phyloP scores from a whole-genome alignment of 2,797 vertebrate species.

The Argentina silus region DNA sequence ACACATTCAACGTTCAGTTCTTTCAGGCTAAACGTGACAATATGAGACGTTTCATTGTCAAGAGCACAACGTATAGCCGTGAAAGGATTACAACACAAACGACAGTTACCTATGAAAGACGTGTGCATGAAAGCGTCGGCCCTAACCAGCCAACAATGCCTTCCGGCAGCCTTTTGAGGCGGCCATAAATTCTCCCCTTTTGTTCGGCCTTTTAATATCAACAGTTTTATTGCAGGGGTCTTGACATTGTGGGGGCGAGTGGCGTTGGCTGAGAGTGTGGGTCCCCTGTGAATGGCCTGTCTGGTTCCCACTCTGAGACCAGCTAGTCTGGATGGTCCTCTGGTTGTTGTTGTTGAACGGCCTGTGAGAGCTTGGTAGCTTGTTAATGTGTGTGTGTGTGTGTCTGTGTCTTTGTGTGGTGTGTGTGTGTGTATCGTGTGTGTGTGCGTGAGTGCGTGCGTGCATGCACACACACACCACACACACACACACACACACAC shows the following conservation, averaged over 20 bases:
- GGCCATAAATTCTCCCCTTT: conserved; percentile 48
- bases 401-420: background rate
- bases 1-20: too few species aligned
- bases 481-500: too few species aligned
- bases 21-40: too few species aligned
- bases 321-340: conserved; percentile 37
- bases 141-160: conserved; percentile 24
- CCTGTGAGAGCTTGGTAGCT: conserved; percentile 30
- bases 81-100: background rate
- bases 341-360: conserved; percentile 24
- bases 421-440: background rate
- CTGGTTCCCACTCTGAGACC: conserved; percentile 2
- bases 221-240: conserved; percentile 54
- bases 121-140: conserved; percentile 24
- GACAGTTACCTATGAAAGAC: background rate
- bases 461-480: too few species aligned
- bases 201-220: conserved; percentile 54
- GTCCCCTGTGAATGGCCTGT: conserved; percentile 13
- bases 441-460: background rate
- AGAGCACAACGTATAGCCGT: background rate
- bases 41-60: background rate
- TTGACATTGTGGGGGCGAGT: conserved; percentile 37
- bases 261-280: conserved; percentile 44
- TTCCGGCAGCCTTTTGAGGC: conserved; percentile 39
- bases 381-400: conserved; percentile 12